Conservation (phyloP, 2,797 vertebrate genomes). For the Rhodeus uyekii region DNA sequence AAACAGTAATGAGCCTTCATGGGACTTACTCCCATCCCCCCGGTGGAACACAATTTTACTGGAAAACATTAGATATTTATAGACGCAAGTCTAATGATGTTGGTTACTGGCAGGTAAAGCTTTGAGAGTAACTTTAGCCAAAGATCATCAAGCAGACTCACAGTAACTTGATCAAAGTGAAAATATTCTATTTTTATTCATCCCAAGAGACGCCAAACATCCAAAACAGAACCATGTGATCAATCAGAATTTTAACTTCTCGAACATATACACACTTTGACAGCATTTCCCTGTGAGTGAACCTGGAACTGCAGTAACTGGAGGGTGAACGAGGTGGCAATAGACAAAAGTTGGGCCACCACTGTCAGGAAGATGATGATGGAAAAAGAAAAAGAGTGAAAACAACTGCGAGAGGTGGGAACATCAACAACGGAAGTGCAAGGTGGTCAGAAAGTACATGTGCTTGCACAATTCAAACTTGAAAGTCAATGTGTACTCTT, state of each 20-base stretch:
- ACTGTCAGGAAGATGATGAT: background rate
- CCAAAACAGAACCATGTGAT: background rate
- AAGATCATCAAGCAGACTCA: background rate
- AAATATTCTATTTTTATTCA: background rate
- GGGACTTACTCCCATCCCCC: too few relatives aligned
- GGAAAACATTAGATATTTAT: conserved; percentile 17
- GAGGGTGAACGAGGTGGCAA: background rate
- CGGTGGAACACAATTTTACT: background rate
- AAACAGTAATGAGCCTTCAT: background rate
- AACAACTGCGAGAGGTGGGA: background rate
- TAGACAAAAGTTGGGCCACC: background rate
- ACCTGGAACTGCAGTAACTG: too few relatives aligned
- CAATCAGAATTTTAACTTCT: background rate
- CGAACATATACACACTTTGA: background rate
- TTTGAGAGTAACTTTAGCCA: background rate
- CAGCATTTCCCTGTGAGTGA: too few relatives aligned
- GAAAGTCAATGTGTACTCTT: background rate
- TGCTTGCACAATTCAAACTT: background rate
- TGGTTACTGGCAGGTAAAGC: conserved; percentile 19
- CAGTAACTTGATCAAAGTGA: background rate
- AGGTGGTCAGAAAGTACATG: background rate
- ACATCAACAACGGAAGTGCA: background rate
- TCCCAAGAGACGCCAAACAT: conserved; percentile 5
- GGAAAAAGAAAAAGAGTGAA: background rate
- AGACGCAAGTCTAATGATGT: conserved; percentile 9